Evolutionary conservation across 2,113 vertebrate species (phyloP).

Genomic region (Podilymbus podiceps): DNA sequence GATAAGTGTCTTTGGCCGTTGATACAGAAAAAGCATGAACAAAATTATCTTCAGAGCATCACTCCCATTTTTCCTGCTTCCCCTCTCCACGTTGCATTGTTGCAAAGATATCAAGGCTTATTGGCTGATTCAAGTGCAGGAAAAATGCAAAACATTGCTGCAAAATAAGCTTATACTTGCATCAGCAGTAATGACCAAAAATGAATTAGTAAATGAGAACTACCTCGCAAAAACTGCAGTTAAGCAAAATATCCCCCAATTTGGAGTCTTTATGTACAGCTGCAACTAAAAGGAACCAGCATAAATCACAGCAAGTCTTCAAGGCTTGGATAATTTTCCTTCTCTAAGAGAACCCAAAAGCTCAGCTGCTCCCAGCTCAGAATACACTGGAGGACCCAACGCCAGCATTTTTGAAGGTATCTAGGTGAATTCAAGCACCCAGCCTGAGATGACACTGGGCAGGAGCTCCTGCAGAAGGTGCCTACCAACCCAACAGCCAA

Average conservation of each 20-base stretch:
- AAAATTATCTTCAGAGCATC: neutral
- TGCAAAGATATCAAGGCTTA: neutral
- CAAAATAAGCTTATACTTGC: neutral
- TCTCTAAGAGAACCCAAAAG: neutral
- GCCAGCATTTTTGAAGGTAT: neutral
- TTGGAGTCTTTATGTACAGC: neutral
- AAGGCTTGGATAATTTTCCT: neutral
- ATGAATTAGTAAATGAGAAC: neutral
- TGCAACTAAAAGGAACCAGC: neutral
- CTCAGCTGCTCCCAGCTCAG: neutral
- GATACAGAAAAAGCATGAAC: neutral
- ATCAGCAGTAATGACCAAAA: neutral
- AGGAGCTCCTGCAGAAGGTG: neutral
- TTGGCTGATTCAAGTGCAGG: neutral
- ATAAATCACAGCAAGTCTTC: neutral
- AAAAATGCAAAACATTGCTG: neutral
- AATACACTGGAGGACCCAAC: neutral
- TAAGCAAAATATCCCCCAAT: conserved; percentile 17
- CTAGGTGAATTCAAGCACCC: neutral
- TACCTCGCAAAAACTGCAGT: neutral
- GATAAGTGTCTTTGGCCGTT: neutral
- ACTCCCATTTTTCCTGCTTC: neutral
- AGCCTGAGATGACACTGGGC: neutral
- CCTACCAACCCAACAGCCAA: neutral
- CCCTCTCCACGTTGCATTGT: neutral